A percentile compares a stretch with the other conserved stretches of the same genome.
Conservation (phyloP, 2,797 vertebrate genomes). For the Darevskia nairensis region DNA sequence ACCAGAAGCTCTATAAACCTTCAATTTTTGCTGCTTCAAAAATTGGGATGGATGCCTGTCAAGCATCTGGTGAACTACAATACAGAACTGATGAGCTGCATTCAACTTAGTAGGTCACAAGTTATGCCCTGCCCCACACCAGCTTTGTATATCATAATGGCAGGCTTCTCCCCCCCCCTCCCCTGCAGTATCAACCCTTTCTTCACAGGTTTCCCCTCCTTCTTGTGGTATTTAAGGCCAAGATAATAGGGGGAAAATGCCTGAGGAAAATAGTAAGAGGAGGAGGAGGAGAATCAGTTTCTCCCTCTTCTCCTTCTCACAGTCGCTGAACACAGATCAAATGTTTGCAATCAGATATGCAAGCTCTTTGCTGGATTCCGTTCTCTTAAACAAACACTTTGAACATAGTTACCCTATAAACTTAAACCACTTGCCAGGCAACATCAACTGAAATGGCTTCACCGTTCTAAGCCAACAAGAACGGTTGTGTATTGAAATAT, state of each 20-base stretch:
- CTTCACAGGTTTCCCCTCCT: background rate
- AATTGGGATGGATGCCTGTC: background rate
- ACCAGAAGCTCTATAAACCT: background rate
- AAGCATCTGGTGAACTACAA: background rate
- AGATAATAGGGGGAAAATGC: background rate
- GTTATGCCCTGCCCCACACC: background rate
- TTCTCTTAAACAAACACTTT: conserved; percentile 41
- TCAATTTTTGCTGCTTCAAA: background rate
- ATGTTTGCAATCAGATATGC: background rate
- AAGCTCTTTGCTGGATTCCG: conserved; percentile 5
- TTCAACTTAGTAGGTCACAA: background rate
- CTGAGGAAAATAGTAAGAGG: background rate
- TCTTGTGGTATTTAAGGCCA: background rate
- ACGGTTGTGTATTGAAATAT: conserved; percentile 39
- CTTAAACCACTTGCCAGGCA: background rate
- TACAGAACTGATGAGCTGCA: background rate
- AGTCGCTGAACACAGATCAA: conserved; percentile 26
- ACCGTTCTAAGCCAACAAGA: conserved; percentile 1
- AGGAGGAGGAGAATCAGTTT: background rate
- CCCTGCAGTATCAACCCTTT: background rate
- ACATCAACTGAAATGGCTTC: conserved; percentile 24
- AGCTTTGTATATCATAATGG: background rate
- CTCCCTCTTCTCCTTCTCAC: background rate
- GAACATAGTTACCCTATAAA: background rate
- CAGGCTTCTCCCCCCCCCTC: too few species aligned